Evolutionary conservation across 2,113 vertebrate genomes (phyloP).

Genomic region (Oreochromis niloticus): DNA sequence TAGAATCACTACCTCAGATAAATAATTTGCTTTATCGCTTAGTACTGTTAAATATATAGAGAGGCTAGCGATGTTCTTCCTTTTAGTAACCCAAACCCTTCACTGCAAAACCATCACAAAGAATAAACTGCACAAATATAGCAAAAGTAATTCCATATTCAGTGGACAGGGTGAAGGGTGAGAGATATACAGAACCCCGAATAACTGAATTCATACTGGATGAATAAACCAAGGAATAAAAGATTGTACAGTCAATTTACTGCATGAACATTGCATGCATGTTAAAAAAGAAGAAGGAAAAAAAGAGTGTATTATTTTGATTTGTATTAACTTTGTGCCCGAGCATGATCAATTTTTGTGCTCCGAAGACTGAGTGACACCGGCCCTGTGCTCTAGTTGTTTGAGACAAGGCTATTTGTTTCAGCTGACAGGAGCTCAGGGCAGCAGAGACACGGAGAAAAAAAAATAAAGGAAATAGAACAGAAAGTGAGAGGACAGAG

Average conservation of each 20-base stretch:
- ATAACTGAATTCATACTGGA: background rate
- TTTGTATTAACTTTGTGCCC: constrained; percentile 15
- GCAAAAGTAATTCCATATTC: background rate
- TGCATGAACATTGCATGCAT: background rate
- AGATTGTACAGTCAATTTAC: background rate
- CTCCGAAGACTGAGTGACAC: constrained; percentile 38
- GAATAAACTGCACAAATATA: background rate
- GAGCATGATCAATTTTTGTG: constrained; percentile 19
- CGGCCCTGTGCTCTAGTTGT: constrained; percentile 18
- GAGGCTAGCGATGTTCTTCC: background rate
- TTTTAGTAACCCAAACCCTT: background rate
- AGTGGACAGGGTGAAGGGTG: background rate
- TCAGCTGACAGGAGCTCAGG: constrained; percentile 36
- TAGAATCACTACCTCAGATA: background rate
- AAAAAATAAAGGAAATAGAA: background rate
- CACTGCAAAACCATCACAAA: background rate
- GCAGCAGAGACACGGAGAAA: background rate
- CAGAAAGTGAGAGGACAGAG: background rate
- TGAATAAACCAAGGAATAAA: background rate
- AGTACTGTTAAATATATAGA: background rate
- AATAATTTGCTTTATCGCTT: background rate
- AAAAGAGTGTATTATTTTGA: background rate
- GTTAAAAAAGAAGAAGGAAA: background rate
- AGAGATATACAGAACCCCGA: background rate
- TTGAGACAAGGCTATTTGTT: constrained; percentile 45